Base-by-base conservation (phyloP, 1,140 invertebrate genomes). In the Condylostylus longicornis region DNA sequence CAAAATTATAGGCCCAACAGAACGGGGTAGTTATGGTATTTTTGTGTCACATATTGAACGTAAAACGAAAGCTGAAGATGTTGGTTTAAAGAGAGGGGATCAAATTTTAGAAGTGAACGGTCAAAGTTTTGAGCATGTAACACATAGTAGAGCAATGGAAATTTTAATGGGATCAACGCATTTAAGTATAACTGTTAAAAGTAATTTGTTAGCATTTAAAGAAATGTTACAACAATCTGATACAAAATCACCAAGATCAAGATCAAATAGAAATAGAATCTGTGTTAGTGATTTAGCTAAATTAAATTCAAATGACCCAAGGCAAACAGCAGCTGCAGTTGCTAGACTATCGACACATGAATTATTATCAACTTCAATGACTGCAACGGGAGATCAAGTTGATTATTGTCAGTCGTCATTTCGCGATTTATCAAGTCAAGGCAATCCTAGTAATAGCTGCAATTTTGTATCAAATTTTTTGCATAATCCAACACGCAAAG, bases 61-160 rank as follows among this genome's bases (percentile, higher is more conserved):
- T 44, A 77, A 77, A 37, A 91, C 89, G 3, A 93, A 93, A 64
- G 89, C 91, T 8, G 85, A 93, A 62, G 86, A 95, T 52, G 83
- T 90, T n/a, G 94, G 95, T 1, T 64, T 99, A 13, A 95, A 95
- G 63, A 69, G 89, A 33, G 94, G 94, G 2, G 95, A 99, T 70
- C 93, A 98, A 66, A 86, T 95, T 42, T 68, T 98, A 37, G 89
- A 97, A 67, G 91, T 98, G 0, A 98, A 98, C 62, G 89, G 93
- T 14, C 85, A 95, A 52, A 93, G 80, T 48, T 95, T 98, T 61
- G 79, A 88, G 51, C 84, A 90, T 58, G 82, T 97, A 23, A 83
- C 77, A 47, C 82, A 90, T 54, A 75, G 79, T 14, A 76, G 79
- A 53, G 93, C 94, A 4, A 69, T 96, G 45, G 94, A 98, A 60